These are phyloP conservation scores for Rhingia campestris DNA, from an alignment of 2,888 invertebrate genomes.

Conservation along the genomic window DNA sequence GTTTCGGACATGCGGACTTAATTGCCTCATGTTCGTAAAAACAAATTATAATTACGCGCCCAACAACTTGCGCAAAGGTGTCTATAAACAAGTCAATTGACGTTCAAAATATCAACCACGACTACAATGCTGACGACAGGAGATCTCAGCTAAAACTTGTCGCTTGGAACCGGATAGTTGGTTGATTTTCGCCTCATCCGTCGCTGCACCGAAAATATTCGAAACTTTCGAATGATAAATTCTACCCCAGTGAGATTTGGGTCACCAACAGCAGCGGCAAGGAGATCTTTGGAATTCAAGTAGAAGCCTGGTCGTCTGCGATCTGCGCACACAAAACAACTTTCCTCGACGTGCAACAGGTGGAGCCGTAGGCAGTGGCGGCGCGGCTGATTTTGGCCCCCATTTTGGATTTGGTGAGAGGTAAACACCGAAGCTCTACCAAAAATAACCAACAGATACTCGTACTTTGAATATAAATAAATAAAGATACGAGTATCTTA, in stretches of 20 bases:
- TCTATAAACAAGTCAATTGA: constrained; percentile 7
- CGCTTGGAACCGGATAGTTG: background rate
- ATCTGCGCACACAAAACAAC: constrained; percentile 25
- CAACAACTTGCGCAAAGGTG: constrained; percentile 22
- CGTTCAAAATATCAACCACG: background rate
- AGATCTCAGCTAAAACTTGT: background rate
- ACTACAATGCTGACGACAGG: background rate
- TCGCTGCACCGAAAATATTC: constrained; percentile 28
- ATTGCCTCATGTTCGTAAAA: constrained; percentile 27
- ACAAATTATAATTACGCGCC: constrained; percentile 15
- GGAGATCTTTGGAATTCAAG: constrained; percentile 49
- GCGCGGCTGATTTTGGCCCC: constrained; percentile 8
- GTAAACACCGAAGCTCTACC: constrained; percentile 30
- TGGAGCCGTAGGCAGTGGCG: constrained; percentile 24
- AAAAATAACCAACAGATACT: constrained; percentile 30
- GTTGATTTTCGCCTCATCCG: constrained; percentile 13
- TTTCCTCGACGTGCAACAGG: constrained; percentile 55
- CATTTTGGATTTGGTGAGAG: constrained; percentile 3
- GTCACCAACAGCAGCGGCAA: constrained; percentile 44
- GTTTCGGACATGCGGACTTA: constrained; percentile 20
- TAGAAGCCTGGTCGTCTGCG: constrained; percentile 26
- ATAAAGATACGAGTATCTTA: background rate
- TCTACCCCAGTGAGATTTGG: constrained; percentile 61
- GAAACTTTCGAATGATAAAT: constrained; percentile 70
- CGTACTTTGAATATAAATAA: constrained; percentile 30